Conservation (phyloP, 2,113 vertebrate genomes). For the Oreochromis tanganicae region DNA sequence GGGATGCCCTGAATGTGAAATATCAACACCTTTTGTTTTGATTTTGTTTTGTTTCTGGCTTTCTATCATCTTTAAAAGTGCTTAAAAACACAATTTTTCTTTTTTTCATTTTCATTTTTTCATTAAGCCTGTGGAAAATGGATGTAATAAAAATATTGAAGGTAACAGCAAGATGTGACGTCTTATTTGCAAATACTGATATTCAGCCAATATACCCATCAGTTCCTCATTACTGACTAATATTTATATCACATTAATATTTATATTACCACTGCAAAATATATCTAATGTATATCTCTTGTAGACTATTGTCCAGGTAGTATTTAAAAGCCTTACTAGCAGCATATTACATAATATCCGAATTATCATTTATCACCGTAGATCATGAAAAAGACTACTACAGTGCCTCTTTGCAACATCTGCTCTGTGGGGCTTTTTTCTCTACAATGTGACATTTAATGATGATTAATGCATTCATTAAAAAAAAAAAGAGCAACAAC, state of each 20-base stretch:
- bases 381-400: not conserved
- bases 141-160: not conserved
- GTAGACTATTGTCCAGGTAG: not conserved
- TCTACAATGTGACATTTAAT: not conserved
- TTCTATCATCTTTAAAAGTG: not conserved
- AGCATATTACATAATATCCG: not conserved
- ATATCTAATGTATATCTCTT: not conserved
- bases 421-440: not conserved
- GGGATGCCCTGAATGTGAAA: not conserved
- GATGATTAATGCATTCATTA: not conserved
- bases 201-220: not conserved
- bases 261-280: not conserved
- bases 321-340: not conserved
- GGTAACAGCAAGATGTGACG: not conserved
- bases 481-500: not conserved
- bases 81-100: not conserved
- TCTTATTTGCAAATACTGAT: not conserved
- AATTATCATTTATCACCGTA: not conserved
- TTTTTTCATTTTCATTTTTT: not conserved
- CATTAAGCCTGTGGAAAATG: not conserved
- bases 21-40: not conserved
- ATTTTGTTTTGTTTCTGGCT: not conserved
- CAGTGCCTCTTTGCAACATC: not conserved
- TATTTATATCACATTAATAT: not conserved
- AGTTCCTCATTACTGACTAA: not conserved